phyloP scores from a whole-genome alignment of 2,888 invertebrate genomes.

The Ypsolopha sequella region DNA sequence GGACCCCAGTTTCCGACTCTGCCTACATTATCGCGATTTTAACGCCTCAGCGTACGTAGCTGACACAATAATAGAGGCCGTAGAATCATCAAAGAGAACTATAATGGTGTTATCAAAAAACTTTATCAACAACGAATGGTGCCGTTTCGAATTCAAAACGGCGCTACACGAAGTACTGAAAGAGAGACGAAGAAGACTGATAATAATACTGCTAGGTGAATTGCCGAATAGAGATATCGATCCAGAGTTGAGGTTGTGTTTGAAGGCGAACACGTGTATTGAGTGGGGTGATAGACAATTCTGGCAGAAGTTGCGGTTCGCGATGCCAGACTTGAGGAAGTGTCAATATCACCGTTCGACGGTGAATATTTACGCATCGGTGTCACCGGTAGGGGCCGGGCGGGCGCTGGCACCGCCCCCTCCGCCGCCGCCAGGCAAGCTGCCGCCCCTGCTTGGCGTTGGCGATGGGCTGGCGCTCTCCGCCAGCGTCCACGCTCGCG shows the following conservation, averaged over 20 bases:
- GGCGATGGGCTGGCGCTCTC: slow-evolving; percentile 56
- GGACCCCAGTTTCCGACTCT: slow-evolving; percentile 86
- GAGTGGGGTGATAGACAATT: slow-evolving; percentile 96
- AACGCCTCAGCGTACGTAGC: slow-evolving; percentile 90
- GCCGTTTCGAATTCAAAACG: slow-evolving; percentile 93
- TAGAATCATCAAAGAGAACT: slow-evolving; percentile 90
- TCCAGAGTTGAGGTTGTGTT: slow-evolving; percentile 88
- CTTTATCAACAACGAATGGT: slow-evolving; percentile 96
- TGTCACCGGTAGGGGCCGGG: slow-evolving; percentile 66
- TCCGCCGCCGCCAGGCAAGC: slow-evolving; percentile 73
- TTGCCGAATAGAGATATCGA: slow-evolving; percentile 91
- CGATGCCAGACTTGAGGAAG: slow-evolving; percentile 85
- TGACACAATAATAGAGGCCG: slow-evolving; percentile 93
- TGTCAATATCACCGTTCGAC: slow-evolving; percentile 76
- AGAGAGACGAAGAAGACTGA: slow-evolving; percentile 86
- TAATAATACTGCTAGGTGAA: slow-evolving; percentile 92
- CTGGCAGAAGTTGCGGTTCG: slow-evolving; percentile 95
- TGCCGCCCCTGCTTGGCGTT: slow-evolving; percentile 71
- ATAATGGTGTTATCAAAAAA: slow-evolving; percentile 92
- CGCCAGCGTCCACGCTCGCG: slow-evolving; percentile 51
- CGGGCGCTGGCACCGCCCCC: slow-evolving; percentile 73
- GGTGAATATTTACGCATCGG: slow-evolving; percentile 80
- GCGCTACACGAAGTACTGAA: slow-evolving; percentile 92
- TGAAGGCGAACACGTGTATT: slow-evolving; percentile 92
- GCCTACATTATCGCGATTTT: slow-evolving; percentile 92